Percentiles rank a stretch among this genome's conserved stretches.
These are phyloP conservation scores for Silurus aristotelis DNA, from an alignment of 2,797 vertebrate genomes.

Conservation along the genomic window DNA sequence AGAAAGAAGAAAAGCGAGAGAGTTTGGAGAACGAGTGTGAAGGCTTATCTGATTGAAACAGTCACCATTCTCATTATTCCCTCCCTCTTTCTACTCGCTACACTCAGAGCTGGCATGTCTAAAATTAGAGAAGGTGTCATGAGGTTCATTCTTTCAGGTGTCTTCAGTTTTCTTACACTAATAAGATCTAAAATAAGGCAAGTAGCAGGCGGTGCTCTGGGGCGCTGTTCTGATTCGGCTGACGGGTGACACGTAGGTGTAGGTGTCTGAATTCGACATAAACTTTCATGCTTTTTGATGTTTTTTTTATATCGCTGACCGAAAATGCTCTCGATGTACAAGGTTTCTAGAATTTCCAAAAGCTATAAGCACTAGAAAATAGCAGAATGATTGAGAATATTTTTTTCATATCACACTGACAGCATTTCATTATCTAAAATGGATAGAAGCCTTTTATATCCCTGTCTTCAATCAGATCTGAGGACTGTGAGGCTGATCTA, in stretches of 20 bases:
- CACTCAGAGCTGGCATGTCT: conserved; percentile 58
- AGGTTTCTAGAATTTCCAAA: neutral
- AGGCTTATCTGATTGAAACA: conserved; percentile 14
- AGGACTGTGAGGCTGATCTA: neutral
- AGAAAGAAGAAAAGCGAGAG: neutral
- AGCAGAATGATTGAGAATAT: neutral
- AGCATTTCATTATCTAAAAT: neutral
- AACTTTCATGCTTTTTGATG: neutral
- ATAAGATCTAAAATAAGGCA: conserved; percentile 32
- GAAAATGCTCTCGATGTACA: too few species aligned
- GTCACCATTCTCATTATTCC: conserved; percentile 21
- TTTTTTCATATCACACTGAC: neutral
- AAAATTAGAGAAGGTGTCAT: conserved; percentile 57
- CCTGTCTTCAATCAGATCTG: neutral
- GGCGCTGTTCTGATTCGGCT: neutral
- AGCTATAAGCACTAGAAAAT: neutral
- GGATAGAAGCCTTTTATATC: neutral
- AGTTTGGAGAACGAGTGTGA: neutral
- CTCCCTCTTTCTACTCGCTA: neutral
- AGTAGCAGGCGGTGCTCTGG: neutral
- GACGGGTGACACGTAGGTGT: neutral
- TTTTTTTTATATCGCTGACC: neutral
- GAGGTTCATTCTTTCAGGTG: neutral
- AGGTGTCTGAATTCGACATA: neutral
- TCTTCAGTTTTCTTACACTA: conserved; percentile 26